These are phyloP conservation scores for Pinna nobilis DNA, from an alignment of 1,140 invertebrate species.

Conservation along the genomic window DNA sequence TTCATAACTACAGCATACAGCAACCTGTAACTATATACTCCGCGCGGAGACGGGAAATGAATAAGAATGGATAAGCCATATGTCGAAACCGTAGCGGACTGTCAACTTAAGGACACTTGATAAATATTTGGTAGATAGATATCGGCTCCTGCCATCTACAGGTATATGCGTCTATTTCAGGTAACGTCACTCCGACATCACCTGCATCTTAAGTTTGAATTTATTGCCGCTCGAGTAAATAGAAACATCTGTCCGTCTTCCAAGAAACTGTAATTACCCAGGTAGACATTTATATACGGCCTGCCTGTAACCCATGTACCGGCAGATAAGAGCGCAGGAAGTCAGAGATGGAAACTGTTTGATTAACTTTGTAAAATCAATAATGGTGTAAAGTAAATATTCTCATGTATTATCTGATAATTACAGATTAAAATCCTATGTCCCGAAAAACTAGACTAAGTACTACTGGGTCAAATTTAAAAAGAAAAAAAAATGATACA, in stretches of 20 bases:
- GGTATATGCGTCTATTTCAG: slow-evolving; percentile 6
- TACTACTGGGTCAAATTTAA: no score
- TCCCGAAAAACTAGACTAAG: slow-evolving; percentile 8
- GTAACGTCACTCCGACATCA: slow-evolving; percentile 11
- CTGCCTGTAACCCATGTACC: slow-evolving; percentile 11
- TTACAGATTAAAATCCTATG: slow-evolving; percentile 16
- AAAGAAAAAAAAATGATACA: no score
- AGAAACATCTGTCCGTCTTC: slow-evolving; percentile 24
- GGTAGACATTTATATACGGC: slow-evolving; percentile 24
- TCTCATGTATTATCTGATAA: slow-evolving; percentile 19
- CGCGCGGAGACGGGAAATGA: background rate
- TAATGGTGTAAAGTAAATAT: slow-evolving; percentile 13
- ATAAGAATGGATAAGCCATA: slow-evolving; percentile 20
- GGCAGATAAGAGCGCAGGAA: slow-evolving; percentile 14
- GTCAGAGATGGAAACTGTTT: slow-evolving; percentile 18
- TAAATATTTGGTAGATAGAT: slow-evolving; percentile 18
- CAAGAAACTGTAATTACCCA: slow-evolving; percentile 2
- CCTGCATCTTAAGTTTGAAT: slow-evolving; percentile 21
- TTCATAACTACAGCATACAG: slow-evolving; percentile 11
- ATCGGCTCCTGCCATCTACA: slow-evolving; percentile 7
- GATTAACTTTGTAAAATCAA: slow-evolving; percentile 22
- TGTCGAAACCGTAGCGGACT: slow-evolving; percentile 19
- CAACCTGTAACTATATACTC: slow-evolving; percentile 12
- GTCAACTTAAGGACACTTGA: slow-evolving; percentile 3
- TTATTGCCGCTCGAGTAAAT: slow-evolving; percentile 11